These are phyloP conservation scores for Calameuta filiformis DNA, from an alignment of 2,888 invertebrate genomes.

Conservation along the genomic window DNA sequence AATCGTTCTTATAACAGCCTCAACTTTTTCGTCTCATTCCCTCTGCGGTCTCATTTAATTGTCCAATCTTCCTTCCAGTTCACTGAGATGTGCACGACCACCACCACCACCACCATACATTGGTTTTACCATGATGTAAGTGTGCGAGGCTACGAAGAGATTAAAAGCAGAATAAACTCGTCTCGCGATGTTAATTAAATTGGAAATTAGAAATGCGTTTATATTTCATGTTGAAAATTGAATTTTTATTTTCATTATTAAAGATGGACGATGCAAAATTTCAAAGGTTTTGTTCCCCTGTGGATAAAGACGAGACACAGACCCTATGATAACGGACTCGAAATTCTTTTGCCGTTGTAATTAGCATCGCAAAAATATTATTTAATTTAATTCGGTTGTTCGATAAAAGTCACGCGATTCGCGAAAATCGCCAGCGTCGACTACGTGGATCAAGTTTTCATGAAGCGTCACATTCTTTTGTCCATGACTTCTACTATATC, in stretches of 20 bases:
- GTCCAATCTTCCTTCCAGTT: constrained; percentile 12
- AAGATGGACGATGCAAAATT: background rate
- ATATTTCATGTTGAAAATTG: constrained; percentile 21
- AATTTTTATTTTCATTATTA: constrained; percentile 10
- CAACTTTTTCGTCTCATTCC: constrained; percentile 24
- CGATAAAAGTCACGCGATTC: background rate
- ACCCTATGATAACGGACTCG: background rate
- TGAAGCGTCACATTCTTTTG: too few relatives aligned
- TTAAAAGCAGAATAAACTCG: background rate
- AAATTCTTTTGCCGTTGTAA: constrained; percentile 3
- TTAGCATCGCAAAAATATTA: background rate
- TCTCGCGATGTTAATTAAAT: constrained; percentile 27
- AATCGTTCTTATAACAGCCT: constrained; percentile 27
- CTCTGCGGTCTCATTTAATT: constrained; percentile 25
- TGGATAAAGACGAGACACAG: background rate
- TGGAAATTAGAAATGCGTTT: constrained; percentile 26
- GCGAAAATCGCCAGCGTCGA: too few relatives aligned
- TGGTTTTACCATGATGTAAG: background rate
- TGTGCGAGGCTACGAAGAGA: background rate
- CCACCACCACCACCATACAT: background rate
- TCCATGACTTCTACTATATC: too few relatives aligned
- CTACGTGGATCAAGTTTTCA: too few relatives aligned
- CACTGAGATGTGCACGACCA: background rate
- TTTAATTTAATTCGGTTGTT: constrained; percentile 11
- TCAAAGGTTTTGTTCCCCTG: background rate